Conservation (phyloP, 2,888 invertebrate species). For the Flexamia atlantica region DNA sequence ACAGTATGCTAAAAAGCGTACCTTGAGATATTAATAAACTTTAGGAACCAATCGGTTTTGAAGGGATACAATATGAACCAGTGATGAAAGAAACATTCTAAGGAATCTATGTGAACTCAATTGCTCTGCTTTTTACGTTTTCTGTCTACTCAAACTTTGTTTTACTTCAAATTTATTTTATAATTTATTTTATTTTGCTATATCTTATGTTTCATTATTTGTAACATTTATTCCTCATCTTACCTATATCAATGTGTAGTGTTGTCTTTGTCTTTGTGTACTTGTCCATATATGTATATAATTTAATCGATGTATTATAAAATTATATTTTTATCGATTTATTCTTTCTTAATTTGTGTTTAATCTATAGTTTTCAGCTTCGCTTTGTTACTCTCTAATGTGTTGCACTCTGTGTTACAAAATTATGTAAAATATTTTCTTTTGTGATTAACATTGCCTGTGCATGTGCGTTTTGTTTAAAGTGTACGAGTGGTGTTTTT, state of each 20-base stretch:
- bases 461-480: not conserved
- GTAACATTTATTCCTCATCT: conserved; percentile 71
- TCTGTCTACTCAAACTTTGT: conserved; percentile 11
- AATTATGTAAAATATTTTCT: not conserved
- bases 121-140: conserved; percentile 8
- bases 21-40: too few relatives aligned
- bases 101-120: not conserved
- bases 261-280: conserved; percentile 57
- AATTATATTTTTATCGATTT: conserved; percentile 58
- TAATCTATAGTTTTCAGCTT: not conserved
- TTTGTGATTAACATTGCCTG: conserved; percentile 3
- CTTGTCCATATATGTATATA: conserved; percentile 58
- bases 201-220: conserved; percentile 74
- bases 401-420: not conserved
- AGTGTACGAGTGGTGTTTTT: not conserved
- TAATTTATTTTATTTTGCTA: conserved; percentile 72
- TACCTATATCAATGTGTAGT: conserved; percentile 72
- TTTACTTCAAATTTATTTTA: not conserved
- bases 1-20: too few relatives aligned
- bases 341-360: conserved; percentile 26
- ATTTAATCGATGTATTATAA: not conserved
- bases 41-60: too few relatives aligned
- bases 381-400: not conserved
- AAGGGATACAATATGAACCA: not conserved
- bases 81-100: not conserved